phyloP scores from a whole-genome alignment of 1,140 invertebrate genomes.

The Cecropterus lyciades region DNA sequence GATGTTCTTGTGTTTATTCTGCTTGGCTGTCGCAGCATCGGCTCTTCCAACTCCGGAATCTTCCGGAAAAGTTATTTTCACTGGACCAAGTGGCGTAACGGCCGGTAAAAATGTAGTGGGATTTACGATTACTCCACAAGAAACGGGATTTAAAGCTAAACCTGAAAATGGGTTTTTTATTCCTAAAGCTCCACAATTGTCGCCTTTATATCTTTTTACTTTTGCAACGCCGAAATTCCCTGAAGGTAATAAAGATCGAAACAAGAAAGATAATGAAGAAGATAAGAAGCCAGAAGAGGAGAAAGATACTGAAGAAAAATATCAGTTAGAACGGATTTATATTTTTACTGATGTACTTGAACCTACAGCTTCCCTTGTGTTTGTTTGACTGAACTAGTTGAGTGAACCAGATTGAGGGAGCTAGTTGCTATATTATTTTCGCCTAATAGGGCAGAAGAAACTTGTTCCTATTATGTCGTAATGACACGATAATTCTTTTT shows the following conservation, averaged over 20 bases:
- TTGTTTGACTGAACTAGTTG: no score
- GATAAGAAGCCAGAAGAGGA: background rate
- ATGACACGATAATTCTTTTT: no score
- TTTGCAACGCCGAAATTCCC: background rate
- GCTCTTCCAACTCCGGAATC: conserved; percentile 28
- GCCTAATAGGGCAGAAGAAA: no score
- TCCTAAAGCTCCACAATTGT: conserved; percentile 2
- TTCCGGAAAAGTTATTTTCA: background rate
- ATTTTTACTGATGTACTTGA: background rate
- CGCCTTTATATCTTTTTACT: conserved; percentile 19
- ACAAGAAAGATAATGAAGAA: background rate
- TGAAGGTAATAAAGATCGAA: background rate
- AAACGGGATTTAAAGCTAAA: background rate
- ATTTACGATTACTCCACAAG: background rate
- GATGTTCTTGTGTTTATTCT: no score
- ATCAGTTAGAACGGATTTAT: background rate
- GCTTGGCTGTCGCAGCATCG: conserved; percentile 26
- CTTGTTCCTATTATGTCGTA: no score
- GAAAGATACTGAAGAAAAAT: background rate
- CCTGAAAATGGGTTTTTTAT: conserved; percentile 3
- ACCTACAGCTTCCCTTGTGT: no score
- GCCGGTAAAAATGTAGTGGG: background rate
- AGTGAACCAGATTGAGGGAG: no score
- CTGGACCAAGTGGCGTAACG: background rate
- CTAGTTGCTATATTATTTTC: no score